These are phyloP conservation scores for Nemopilema nomurai DNA, from an alignment of 30 jellyfish, hydroid and myxozoan genomes.

Conservation along the genomic window DNA sequence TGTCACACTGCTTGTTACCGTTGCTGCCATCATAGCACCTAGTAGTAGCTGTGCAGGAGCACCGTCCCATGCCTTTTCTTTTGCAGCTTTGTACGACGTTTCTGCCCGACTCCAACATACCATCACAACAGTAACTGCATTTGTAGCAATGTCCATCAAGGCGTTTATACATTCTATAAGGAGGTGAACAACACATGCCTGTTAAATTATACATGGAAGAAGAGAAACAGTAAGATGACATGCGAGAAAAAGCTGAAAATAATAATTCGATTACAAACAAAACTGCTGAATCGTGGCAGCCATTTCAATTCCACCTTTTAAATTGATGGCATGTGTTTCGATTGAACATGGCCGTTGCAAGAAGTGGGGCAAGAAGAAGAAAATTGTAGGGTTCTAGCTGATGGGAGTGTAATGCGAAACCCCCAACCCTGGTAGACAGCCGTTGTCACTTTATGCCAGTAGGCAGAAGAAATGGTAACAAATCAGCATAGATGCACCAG, in stretches of 20 bases:
- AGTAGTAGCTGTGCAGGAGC: constrained; percentile 42
- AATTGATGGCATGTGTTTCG: background rate
- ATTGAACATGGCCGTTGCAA: background rate
- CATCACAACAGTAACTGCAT: constrained; percentile 63
- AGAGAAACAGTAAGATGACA: background rate
- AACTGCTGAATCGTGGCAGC: too few relatives aligned
- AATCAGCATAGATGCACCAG: too few relatives aligned
- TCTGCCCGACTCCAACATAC: constrained; percentile 34
- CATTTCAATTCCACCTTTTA: background rate
- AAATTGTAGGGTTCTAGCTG: too few relatives aligned
- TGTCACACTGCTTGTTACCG: constrained; percentile 9
- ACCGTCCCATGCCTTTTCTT: constrained; percentile 33
- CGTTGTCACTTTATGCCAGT: background rate
- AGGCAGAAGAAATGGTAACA: too few relatives aligned
- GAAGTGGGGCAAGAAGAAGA: too few relatives aligned
- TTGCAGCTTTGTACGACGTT: constrained; percentile 33
- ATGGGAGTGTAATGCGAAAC: too few relatives aligned
- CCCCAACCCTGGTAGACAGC: background rate
- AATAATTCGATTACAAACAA: too few relatives aligned
- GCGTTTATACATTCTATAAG: constrained; percentile 30
- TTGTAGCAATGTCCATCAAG: constrained; percentile 46
- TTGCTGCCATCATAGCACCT: constrained; percentile 2
- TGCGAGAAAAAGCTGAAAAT: too few relatives aligned
- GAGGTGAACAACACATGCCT: background rate
- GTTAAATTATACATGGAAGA: background rate